Conservation (phyloP, 1,140 invertebrate genomes). For the Tachypleus tridentatus region DNA sequence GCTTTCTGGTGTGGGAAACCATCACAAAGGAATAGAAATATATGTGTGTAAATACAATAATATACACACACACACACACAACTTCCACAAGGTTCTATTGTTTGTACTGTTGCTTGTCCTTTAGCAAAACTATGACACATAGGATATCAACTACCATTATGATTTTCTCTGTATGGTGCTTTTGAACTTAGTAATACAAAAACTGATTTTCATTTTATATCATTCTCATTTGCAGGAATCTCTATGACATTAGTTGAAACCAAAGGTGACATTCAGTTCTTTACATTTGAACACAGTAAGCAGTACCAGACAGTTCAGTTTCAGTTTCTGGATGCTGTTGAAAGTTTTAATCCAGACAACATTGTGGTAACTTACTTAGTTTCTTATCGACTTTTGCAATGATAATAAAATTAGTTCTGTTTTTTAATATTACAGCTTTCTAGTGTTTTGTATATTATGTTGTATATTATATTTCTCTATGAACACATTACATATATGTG, state of each 20-base stretch:
- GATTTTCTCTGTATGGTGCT: not conserved
- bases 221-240: conserved; percentile 38
- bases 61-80: too few relatives aligned
- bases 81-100: too few relatives aligned
- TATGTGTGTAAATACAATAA: too few relatives aligned
- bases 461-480: too few relatives aligned
- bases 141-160: conserved; percentile 10
- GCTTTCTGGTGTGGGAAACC: too few relatives aligned
- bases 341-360: conserved; percentile 65
- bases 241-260: conserved; percentile 54
- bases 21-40: too few relatives aligned
- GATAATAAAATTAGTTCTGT: not conserved
- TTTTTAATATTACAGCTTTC: not conserved
- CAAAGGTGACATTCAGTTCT: conserved; percentile 46
- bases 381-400: too few relatives aligned
- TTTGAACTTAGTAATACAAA: too few relatives aligned
- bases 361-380: conserved; percentile 46
- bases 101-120: too few relatives aligned
- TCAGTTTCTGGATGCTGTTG: conserved; percentile 60
- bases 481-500: too few relatives aligned
- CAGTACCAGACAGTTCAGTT: conserved; percentile 62
- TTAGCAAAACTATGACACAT: not conserved
- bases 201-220: too few relatives aligned
- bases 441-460: not conserved
- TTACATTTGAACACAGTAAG: conserved; percentile 63